phyloP scores from a whole-genome alignment of 2,888 invertebrate genomes.

The Dynastes tityus region DNA sequence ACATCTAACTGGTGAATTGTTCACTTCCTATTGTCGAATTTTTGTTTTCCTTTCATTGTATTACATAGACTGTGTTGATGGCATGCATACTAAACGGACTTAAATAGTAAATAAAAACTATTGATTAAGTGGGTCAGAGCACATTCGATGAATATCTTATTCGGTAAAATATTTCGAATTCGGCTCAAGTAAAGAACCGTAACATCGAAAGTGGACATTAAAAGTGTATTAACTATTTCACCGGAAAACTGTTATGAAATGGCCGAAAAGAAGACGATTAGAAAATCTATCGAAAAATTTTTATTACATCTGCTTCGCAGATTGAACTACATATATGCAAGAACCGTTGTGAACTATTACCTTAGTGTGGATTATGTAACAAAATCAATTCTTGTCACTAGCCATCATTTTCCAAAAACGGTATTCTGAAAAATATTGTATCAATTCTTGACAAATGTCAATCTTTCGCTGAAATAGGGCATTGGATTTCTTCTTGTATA shows the following conservation, averaged over 20 bases:
- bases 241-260: background rate
- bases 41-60: conserved; percentile 33
- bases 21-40: conserved; percentile 26
- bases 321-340: too few relatives aligned
- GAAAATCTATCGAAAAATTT: background rate
- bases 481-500: too few relatives aligned
- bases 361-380: too few relatives aligned
- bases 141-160: conserved; percentile 31
- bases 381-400: too few relatives aligned
- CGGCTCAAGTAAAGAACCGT: conserved; percentile 27
- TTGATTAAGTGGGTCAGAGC: conserved; percentile 20
- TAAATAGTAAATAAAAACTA: conserved; percentile 37
- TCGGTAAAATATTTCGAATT: conserved; percentile 20
- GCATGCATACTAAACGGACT: conserved; percentile 9
- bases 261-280: background rate
- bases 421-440: too few relatives aligned
- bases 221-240: background rate
- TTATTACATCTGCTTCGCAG: background rate
- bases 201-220: conserved; percentile 41
- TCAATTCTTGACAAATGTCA: too few relatives aligned
- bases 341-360: too few relatives aligned
- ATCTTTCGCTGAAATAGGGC: too few relatives aligned
- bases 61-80: background rate
- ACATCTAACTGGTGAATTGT: background rate
- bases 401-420: too few relatives aligned